A percentile compares a stretch with the other conserved stretches of the same genome.
Evolutionary conservation across 2,797 vertebrate genomes (phyloP).

Genomic region (Lagodon rhomboides): DNA sequence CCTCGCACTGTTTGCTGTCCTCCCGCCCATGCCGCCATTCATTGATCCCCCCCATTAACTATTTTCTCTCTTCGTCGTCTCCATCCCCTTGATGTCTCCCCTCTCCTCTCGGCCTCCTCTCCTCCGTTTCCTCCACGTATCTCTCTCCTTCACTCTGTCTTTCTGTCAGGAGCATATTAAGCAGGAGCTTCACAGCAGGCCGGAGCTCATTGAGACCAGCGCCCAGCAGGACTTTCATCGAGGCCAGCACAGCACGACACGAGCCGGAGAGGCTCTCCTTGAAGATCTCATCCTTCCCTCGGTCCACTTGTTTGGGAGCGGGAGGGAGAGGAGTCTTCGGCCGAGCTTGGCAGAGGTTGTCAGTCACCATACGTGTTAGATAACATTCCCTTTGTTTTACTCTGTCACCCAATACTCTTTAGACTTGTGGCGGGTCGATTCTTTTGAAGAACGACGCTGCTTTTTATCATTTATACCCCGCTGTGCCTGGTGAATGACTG

Average conservation of each 20-base stretch:
- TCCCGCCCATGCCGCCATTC: conserved; percentile 16
- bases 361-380: conserved; percentile 22
- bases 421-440: conserved; percentile 15
- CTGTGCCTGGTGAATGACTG: conserved; percentile 29
- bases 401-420: not conserved
- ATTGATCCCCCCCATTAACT: conserved; percentile 47
- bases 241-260: conserved; percentile 54
- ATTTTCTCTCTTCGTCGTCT: conserved; percentile 25
- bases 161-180: conserved; percentile 71
- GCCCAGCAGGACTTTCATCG: conserved; percentile 52
- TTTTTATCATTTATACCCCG: conserved; percentile 19
- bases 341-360: conserved; percentile 38
- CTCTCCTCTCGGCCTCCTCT: conserved; percentile 33
- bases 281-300: conserved; percentile 41
- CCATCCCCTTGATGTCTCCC: conserved; percentile 50
- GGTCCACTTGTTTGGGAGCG: conserved; percentile 20
- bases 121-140: conserved; percentile 18
- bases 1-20: conserved; percentile 13
- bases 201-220: conserved; percentile 67
- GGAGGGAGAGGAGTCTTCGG: conserved; percentile 12
- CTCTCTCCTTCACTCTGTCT: conserved; percentile 37
- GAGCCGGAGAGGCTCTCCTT: conserved; percentile 38
- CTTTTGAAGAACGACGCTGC: conserved; percentile 15
- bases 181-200: conserved; percentile 62
- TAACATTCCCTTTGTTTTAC: conserved; percentile 39